Evolutionary conservation across 1,140 invertebrate species (phyloP), one percentile per base, ranked within the genome.

Genomic region (Papilio polyxenes): DNA sequence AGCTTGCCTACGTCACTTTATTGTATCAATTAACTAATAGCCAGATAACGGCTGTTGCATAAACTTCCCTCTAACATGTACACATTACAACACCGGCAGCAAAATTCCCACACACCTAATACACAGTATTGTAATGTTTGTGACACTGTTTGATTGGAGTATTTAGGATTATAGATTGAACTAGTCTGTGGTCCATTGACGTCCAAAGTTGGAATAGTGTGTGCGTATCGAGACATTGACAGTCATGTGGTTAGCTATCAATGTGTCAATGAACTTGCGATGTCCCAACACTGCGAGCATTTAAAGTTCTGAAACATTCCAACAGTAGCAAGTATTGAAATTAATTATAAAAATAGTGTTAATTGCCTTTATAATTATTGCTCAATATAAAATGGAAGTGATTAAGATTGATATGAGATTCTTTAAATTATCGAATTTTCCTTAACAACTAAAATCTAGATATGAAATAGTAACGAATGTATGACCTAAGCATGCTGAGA

Each of bases 241-340:
- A 79, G 85, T 88, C 85, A 87, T 87, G 76, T 87, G 83, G 83
- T 81, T 76, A 82, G 69, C 83, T 82, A 90, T 89, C 84, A 84
- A 89, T 81, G 85, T 86, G 89, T 88, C 89, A 90, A 87, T 85
- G 90, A 89, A 89, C 88, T 83, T 85, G 85, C 82, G 75, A 82
- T 84, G 87, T 87, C 87, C 87, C 75, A 89, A 88, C 80, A 78
- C 85, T 86, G 59, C 76, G 53, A 83, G 82, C 78, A 81, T 82
- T 82, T 81, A 62, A 82, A 84, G 72, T 87, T 76, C 82, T 85
- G 80, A 85, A 85, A 86, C 78, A 80, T 82, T 40, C n/a, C 51
- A 81, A 23, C 37, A 80, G 37, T 80, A 11, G 76, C 17, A 23
- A 75, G 9, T 75, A n/a, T 10, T 48, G 15, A 20, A 75, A 20